These are phyloP conservation scores for Himalopsyche japonica DNA, from an alignment of 2,888 invertebrate genomes.

Conservation along the genomic window DNA sequence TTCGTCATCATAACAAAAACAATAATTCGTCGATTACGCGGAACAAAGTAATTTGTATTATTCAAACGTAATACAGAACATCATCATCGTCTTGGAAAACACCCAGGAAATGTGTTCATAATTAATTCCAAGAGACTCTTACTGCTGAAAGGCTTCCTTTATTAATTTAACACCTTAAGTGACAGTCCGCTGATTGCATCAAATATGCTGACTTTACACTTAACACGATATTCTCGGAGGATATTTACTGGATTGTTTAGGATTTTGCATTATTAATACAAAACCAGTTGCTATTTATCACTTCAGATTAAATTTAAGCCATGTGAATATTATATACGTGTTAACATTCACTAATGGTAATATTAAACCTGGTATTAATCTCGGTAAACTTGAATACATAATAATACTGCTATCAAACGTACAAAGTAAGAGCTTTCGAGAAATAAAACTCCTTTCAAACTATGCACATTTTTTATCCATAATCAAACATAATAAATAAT, in stretches of 20 bases:
- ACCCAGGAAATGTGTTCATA: not conserved
- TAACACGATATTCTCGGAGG: not conserved
- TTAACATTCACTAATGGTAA: not conserved
- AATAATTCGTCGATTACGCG: no score
- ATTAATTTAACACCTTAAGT: constrained; percentile 9
- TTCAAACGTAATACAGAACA: not conserved
- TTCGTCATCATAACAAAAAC: no score
- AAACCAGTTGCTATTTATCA: not conserved
- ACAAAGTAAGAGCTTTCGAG: no score
- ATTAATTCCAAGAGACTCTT: not conserved
- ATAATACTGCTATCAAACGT: no score
- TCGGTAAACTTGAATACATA: no score
- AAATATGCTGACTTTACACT: not conserved
- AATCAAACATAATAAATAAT: no score
- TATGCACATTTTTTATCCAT: no score
- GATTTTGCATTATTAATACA: not conserved
- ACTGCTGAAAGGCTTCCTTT: not conserved
- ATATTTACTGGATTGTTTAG: not conserved
- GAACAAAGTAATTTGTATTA: not conserved
- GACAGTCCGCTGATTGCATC: constrained; percentile 6
- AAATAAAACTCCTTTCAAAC: no score
- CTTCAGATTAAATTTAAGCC: not conserved
- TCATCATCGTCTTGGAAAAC: not conserved
- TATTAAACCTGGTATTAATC: no score
- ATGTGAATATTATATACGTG: not conserved